Evolutionary conservation across 2,888 invertebrate genomes (phyloP).

Genomic region (Allacma fusca): DNA sequence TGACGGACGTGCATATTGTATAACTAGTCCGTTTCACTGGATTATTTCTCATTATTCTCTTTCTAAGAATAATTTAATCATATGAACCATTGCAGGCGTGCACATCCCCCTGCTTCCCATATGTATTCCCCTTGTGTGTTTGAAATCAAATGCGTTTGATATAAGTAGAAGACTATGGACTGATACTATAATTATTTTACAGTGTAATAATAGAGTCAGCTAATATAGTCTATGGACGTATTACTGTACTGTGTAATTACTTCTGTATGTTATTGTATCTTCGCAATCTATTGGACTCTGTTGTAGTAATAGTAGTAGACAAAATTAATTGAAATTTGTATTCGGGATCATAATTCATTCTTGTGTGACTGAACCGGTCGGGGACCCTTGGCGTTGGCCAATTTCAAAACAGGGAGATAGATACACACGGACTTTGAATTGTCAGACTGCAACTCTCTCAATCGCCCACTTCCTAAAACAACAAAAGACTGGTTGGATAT

Average conservation of each 20-base stretch:
- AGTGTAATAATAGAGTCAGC: too few relatives aligned
- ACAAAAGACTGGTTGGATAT: neutral
- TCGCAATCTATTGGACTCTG: too few relatives aligned
- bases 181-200: too few relatives aligned
- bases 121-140: too few relatives aligned
- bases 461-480: conserved; percentile 17
- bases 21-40: neutral
- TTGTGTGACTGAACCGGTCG: neutral
- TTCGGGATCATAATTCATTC: neutral
- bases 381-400: neutral
- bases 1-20: neutral
- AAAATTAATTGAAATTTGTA: neutral
- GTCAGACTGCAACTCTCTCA: neutral
- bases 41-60: conserved; percentile 1
- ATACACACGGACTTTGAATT: too few relatives aligned
- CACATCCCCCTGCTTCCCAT: neutral
- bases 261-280: too few relatives aligned
- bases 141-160: too few relatives aligned
- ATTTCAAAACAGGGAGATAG: too few relatives aligned
- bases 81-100: neutral
- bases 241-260: too few relatives aligned
- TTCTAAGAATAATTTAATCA: conserved; percentile 1
- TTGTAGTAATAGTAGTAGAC: too few relatives aligned
- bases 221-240: too few relatives aligned
- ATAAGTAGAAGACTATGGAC: too few relatives aligned